phyloP scores from a whole-genome alignment of 2,113 vertebrate genomes.

The Setophaga petechia region DNA sequence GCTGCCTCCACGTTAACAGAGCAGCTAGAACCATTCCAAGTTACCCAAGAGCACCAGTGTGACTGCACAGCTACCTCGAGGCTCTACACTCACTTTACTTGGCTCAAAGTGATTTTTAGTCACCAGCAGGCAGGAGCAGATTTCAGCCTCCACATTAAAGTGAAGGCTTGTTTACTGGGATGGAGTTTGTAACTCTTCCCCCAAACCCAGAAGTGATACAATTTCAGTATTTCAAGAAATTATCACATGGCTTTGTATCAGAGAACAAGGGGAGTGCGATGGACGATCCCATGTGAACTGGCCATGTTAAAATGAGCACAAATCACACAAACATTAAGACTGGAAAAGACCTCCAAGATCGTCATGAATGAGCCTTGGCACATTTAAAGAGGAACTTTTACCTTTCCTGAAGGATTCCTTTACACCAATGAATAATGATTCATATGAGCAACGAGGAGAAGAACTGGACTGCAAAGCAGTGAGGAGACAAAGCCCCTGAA shows the following conservation, averaged over 20 bases:
- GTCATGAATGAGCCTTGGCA: not conserved
- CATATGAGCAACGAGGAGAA: not conserved
- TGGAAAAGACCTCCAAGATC: not conserved
- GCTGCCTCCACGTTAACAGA: not conserved
- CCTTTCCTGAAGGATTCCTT: not conserved
- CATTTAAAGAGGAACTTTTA: not conserved
- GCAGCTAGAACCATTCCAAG: not conserved
- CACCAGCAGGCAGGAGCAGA: not conserved
- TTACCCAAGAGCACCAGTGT: not conserved
- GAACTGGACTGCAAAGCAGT: fast-evolving
- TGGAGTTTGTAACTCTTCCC: not conserved
- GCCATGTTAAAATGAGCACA: fast-evolving
- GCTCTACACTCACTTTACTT: not conserved
- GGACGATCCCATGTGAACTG: fast-evolving
- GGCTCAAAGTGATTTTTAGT: not conserved
- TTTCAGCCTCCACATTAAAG: not conserved
- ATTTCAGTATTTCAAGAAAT: not conserved
- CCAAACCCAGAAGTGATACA: not conserved
- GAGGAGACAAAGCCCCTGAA: not conserved
- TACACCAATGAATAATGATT: not conserved
- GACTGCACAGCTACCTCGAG: not conserved
- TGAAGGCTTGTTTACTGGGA: not conserved
- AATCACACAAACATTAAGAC: not conserved
- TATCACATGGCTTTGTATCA: not conserved
- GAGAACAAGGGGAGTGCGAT: not conserved